Conservation (phyloP, 2,888 invertebrate species). For the Synanthedon tipuliformis region DNA sequence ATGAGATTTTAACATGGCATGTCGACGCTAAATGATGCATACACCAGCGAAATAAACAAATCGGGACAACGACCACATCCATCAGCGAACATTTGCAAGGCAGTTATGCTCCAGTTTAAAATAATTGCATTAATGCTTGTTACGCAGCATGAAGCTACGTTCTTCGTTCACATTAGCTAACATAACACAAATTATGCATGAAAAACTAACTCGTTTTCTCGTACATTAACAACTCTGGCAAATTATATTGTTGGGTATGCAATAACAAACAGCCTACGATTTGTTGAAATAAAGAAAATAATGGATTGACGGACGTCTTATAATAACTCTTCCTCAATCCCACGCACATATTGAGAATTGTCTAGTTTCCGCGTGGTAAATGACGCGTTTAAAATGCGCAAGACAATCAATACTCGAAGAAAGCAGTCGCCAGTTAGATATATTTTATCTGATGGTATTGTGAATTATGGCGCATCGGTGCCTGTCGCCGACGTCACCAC, state of each 20-base stretch:
- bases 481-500: conserved; percentile 47
- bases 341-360: conserved; percentile 12
- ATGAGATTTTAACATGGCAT: conserved; percentile 35
- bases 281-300: conserved; percentile 3
- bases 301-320: background rate
- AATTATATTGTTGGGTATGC: background rate
- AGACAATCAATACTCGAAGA: conserved; percentile 39
- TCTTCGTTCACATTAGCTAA: conserved; percentile 35
- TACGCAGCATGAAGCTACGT: conserved; percentile 34
- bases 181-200: conserved; percentile 37
- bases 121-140: conserved; percentile 50
- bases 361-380: conserved; percentile 10
- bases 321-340: conserved; percentile 20
- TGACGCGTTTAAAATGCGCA: conserved; percentile 10
- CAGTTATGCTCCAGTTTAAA: conserved; percentile 47
- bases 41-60: conserved; percentile 19
- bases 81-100: conserved; percentile 30
- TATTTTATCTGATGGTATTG: conserved; percentile 45
- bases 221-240: background rate
- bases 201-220: conserved; percentile 16
- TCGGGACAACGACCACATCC: conserved; percentile 14
- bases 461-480: conserved; percentile 41
- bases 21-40: conserved; percentile 28
- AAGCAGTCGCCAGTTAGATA: conserved; percentile 36
- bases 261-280: conserved; percentile 21